Evolutionary conservation across 2,888 invertebrate genomes (phyloP), one percentile per base, ranked within the genome.

Genomic region (Pyrochroa serraticornis): DNA sequence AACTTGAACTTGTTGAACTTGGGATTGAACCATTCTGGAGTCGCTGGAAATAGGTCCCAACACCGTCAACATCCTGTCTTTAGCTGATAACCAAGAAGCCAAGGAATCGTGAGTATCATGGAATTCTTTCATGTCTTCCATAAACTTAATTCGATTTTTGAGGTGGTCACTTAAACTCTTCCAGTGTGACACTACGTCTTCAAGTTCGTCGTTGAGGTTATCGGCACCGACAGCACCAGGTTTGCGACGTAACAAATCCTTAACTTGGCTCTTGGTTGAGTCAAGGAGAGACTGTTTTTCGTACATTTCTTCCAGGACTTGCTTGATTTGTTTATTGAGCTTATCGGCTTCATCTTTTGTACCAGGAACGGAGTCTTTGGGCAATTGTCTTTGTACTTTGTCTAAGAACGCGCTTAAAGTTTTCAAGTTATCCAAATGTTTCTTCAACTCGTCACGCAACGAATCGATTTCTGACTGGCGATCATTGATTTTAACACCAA

Each of bases 31-130:
- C 90, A 97, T 93, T 50, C 95, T 85, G 0, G 96, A 94, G 79
- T 98, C 97, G 0, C 95, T 93, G 0, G 96, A 95, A 71, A 98
- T 95, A 0, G 97, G 97, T 10, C 97, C 97, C 0, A 98, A 82
- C 0, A 96, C 97, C 0, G 92, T 89, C 79, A 98, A 84, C 96
- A 98, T 97, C 69, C 94, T 90, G 72, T 97, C 96, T 80, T 98
- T 98, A 65, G 94, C 91, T 30, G 85, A 85, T 39, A 97, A 82
- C 97, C 97, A 98, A 52, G 88, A 88, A 6, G 88, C 85, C 53
- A 97, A 82, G 64, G 88, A 90, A 74, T 90, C 91, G 75, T 93
- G 90, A 0, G 92, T 91, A 73, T 96, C 96, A 69, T 92, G 88
- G 85, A 97, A 94, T 77, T 95, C 93, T 70, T 93, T 92, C 76